Percentiles rank a stretch among this genome's conserved stretches.
Evolutionary conservation across 2,888 invertebrate species (phyloP).

Genomic region (Isoperla grammatica): DNA sequence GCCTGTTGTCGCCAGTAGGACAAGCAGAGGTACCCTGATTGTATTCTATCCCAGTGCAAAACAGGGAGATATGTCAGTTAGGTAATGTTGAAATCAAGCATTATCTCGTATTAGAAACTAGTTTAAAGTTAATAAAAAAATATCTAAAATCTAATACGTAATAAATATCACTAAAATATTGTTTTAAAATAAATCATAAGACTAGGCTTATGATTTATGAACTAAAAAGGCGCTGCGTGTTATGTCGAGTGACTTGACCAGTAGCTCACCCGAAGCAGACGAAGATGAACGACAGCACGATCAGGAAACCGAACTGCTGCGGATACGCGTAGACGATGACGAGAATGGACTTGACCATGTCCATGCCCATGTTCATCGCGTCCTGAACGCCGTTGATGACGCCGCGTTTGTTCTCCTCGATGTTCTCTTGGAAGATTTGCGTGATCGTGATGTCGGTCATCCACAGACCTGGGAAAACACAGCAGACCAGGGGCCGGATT

Average conservation of each 20-base stretch:
- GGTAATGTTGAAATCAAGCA: too few species aligned
- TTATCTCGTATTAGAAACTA: too few species aligned
- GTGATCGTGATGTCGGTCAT: slow-evolving; percentile 48
- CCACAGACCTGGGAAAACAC: slow-evolving; percentile 43
- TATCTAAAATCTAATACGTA: too few species aligned
- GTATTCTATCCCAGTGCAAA: too few species aligned
- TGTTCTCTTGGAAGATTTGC: slow-evolving; percentile 47
- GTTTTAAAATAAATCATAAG: too few species aligned
- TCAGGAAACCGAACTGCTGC: slow-evolving; percentile 45
- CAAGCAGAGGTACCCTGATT: too few species aligned
- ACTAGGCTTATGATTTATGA: neutral
- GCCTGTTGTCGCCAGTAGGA: too few species aligned
- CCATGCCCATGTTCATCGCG: slow-evolving; percentile 47
- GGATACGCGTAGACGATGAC: slow-evolving; percentile 45
- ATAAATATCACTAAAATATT: too few species aligned
- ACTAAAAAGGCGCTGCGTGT: neutral
- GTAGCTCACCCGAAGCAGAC: slow-evolving; percentile 34
- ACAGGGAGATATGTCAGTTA: too few species aligned
- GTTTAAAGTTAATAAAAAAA: too few species aligned
- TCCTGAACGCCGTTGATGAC: slow-evolving; percentile 48
- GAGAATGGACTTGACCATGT: slow-evolving; percentile 46
- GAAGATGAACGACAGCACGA: slow-evolving; percentile 43
- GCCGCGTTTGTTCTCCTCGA: slow-evolving; percentile 45
- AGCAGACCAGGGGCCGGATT: too few species aligned
- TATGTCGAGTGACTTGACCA: neutral